These are phyloP conservation scores for Pterophyllum scalare DNA, from an alignment of 2,113 vertebrate genomes.

Conservation along the genomic window DNA sequence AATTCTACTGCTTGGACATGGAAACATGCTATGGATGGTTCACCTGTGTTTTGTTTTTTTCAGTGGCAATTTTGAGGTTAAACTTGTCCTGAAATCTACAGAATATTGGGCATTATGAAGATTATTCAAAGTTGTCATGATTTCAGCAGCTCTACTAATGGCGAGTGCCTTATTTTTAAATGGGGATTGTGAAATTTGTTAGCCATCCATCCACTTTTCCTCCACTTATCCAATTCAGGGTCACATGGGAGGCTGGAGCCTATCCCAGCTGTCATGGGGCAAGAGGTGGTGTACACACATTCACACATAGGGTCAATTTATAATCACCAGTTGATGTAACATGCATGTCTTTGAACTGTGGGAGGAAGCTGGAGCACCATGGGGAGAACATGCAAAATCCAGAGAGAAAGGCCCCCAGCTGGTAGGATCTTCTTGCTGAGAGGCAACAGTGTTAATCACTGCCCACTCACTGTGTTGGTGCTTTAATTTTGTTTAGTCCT, in stretches of 20 bases:
- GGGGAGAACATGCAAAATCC: background rate
- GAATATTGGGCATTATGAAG: background rate
- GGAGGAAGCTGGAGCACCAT: no score
- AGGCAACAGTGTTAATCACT: background rate
- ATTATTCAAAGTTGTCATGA: background rate
- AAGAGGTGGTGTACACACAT: background rate
- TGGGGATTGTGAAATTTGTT: background rate
- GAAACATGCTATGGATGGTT: background rate
- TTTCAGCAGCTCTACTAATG: background rate
- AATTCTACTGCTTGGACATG: background rate
- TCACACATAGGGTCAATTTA: background rate
- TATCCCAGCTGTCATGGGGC: no score
- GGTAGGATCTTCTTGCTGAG: background rate
- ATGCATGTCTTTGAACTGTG: no score
- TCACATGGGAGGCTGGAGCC: background rate
- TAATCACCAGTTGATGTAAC: no score
- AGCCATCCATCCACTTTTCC: background rate
- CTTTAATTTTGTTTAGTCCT: background rate
- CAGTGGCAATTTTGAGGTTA: background rate
- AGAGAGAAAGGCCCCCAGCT: background rate
- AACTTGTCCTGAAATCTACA: slow-evolving; percentile 3
- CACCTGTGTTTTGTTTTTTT: background rate
- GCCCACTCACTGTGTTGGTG: background rate
- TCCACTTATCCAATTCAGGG: background rate
- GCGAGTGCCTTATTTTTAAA: slow-evolving; percentile 23